Evolutionary conservation across 1,140 invertebrate genomes (phyloP).

Genomic region (Leucophenga varia): DNA sequence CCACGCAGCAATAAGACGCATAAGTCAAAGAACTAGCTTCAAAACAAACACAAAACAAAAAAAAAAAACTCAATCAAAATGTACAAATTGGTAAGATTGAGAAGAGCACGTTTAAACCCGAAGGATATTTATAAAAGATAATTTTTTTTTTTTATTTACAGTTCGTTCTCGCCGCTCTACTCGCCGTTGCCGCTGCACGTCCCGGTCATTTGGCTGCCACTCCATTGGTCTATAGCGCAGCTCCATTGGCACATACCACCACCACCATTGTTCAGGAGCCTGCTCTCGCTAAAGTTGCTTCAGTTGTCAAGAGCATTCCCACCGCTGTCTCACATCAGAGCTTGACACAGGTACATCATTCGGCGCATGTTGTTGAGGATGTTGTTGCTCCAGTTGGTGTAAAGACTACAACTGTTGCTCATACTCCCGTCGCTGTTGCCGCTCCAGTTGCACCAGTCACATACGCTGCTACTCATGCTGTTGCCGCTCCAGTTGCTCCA

Average conservation of each 20-base stretch:
- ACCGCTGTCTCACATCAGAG: constrained; percentile 59
- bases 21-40: constrained; percentile 30
- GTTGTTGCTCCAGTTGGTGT: constrained; percentile 45
- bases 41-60: too few species aligned
- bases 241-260: constrained; percentile 9
- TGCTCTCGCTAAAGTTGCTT: constrained; percentile 41
- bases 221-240: constrained; percentile 35
- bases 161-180: constrained; percentile 62
- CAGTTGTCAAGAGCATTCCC: constrained; percentile 52
- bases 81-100: constrained; percentile 58
- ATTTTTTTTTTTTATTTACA: constrained; percentile 22
- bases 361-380: constrained; percentile 36
- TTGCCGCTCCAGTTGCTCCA: constrained; percentile 23
- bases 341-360: constrained; percentile 42
- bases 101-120: not conserved
- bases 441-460: too few species aligned
- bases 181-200: constrained; percentile 61
- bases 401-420: constrained; percentile 29
- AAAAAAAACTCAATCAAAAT: constrained; percentile 43
- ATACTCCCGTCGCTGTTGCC: too few species aligned
- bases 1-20: constrained; percentile 2
- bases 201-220: constrained; percentile 53
- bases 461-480: too few species aligned
- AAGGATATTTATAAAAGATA: not conserved
- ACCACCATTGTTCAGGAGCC: constrained; percentile 36